Base-by-base conservation (phyloP, 1,140 invertebrate species). In the Oscheius sp. region DNA sequence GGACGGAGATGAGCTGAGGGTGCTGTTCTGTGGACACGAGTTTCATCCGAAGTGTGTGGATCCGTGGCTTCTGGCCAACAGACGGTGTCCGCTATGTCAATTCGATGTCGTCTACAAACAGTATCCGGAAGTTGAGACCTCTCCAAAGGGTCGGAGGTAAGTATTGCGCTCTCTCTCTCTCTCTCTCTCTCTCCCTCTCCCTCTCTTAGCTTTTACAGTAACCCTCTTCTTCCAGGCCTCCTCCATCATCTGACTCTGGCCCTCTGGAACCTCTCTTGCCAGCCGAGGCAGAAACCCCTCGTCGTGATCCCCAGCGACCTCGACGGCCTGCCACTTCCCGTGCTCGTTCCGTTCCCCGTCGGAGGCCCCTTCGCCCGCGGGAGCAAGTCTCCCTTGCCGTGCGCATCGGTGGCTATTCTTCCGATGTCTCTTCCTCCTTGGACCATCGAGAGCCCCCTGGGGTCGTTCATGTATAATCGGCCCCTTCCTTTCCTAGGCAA, bases 31-130 rank as follows among this genome's bases (percentile, higher is more conserved):
- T 45, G 77, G 76, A 2, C 76, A 78, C 26, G 69, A 78, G 62
- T 77, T 78, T 38, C 76, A 78, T 64, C 71, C 76, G 28, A 61
- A 65, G n/a, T 78, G 76, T 59, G 77, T 78, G 3, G 77, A 77
- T 55, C 77, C 76, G 35, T 77, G 76, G 66, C 63, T 78, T 31
- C 42, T 67, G 62, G 45, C 46, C 7, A 69, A 85, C 28, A 77
- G 80, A 29, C 85, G 84, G 1, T 86, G 85, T 79, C 85, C 85
- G 0, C 78, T 85, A 15, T 86, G 85, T 70, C 74, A 75, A 73
- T 75, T 75, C 29, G 74, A 75, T 46, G 74, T 75, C 34, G 74
- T 75, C 31, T 65, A 72, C 31, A 75, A 75, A 35, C 68, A 71
- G 4, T 75, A 71, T 55, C 74, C 74, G 36, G 45, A 55, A 46